phyloP scores from a whole-genome alignment of 2,797 vertebrate species.

The Odontamblyopus lacepedii region DNA sequence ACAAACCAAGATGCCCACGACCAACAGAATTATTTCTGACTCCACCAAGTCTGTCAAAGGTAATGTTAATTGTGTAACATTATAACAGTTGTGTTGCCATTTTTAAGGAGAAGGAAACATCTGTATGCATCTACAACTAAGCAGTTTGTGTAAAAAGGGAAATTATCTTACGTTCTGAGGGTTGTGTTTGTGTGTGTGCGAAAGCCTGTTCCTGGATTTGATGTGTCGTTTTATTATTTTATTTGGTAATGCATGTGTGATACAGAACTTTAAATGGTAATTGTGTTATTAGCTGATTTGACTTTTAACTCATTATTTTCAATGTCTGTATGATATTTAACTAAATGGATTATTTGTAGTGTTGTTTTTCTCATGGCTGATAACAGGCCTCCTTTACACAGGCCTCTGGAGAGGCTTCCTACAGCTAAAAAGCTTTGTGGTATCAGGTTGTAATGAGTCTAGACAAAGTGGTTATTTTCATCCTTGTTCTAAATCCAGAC shows the following conservation, averaged over 20 bases:
- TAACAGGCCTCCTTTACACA: neutral
- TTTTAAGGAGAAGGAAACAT: neutral
- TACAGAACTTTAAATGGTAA: neutral
- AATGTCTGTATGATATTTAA: neutral
- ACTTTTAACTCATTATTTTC: neutral
- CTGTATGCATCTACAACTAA: conserved; percentile 15
- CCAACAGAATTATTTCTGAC: conserved; percentile 53
- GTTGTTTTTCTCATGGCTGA: neutral
- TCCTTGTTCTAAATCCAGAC: conserved; percentile 38
- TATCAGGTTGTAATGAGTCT: conserved; percentile 46
- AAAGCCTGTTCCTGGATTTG: conserved; percentile 10
- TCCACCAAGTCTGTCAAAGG: conserved; percentile 53
- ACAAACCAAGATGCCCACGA: conserved; percentile 58
- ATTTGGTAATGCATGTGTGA: neutral
- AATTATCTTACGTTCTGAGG: conserved; percentile 16
- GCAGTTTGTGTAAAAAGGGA: conserved; percentile 24
- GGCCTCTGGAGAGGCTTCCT: neutral
- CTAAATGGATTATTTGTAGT: neutral
- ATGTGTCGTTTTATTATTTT: conserved; percentile 11
- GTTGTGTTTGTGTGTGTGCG: conserved; percentile 1
- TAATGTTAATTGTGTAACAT: conserved; percentile 31
- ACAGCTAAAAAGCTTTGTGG: conserved; percentile 18
- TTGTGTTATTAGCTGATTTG: neutral
- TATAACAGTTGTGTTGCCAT: neutral
- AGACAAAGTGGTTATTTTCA: conserved; percentile 46